Conservation (phyloP, 2,888 invertebrate species). For the Automeris io region DNA sequence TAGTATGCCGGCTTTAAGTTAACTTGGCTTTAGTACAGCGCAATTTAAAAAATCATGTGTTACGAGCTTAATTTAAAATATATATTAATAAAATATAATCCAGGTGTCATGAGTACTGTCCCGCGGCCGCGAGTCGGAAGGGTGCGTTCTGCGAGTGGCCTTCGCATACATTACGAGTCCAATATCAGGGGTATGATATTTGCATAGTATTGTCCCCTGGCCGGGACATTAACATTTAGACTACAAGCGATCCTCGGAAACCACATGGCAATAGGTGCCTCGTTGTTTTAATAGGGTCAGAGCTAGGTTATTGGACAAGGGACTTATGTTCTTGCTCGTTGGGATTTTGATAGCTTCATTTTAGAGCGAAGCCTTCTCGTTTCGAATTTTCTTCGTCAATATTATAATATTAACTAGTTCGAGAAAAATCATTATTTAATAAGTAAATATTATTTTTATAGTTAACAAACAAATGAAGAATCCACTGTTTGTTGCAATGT, state of each 20-base stretch:
- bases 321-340: neutral
- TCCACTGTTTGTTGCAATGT: no score
- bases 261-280: slow-evolving; percentile 28
- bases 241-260: slow-evolving; percentile 33
- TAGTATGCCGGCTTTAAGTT: no score
- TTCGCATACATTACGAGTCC: slow-evolving; percentile 50
- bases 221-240: slow-evolving; percentile 59
- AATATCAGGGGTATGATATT: slow-evolving; percentile 47
- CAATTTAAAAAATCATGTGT: no score
- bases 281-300: slow-evolving; percentile 24
- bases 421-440: no score
- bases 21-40: no score
- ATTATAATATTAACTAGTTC: no score
- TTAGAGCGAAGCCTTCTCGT: neutral
- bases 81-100: slow-evolving; percentile 4
- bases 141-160: slow-evolving; percentile 31
- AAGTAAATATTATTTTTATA: no score
- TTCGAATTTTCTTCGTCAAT: no score
- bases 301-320: slow-evolving; percentile 7
- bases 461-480: no score
- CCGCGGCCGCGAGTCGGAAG: slow-evolving; percentile 7
- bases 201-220: slow-evolving; percentile 59
- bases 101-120: slow-evolving; percentile 24
- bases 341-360: slow-evolving; percentile 2
- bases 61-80: no score